Conservation (phyloP, 1,140 invertebrate species). For the Brachionus angularis region DNA sequence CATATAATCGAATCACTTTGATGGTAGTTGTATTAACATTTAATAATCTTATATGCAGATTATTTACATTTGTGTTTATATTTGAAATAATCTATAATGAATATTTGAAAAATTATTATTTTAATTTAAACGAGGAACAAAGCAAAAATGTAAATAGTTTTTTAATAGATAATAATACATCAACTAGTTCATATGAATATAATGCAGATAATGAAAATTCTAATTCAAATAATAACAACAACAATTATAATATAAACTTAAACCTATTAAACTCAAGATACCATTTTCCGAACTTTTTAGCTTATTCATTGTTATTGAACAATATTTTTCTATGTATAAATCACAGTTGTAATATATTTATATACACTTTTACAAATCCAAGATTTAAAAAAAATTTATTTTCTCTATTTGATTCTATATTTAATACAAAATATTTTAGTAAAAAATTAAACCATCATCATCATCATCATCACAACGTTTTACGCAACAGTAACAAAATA, state of each 20-base stretch:
- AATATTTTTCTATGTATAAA: constrained; percentile 39
- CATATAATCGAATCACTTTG: constrained; percentile 30
- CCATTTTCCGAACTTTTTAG: constrained; percentile 41
- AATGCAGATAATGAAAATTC: too few species aligned
- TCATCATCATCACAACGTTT: too few species aligned
- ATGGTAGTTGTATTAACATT: constrained; percentile 35
- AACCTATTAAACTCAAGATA: neutral
- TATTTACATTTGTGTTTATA: constrained; percentile 43
- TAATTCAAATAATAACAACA: neutral
- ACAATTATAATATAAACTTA: neutral
- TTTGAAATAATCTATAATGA: constrained; percentile 41
- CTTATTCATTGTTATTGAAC: constrained; percentile 31
- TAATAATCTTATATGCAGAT: constrained; percentile 35
- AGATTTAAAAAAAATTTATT: constrained; percentile 17
- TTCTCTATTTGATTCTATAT: neutral
- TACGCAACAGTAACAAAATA: too few species aligned
- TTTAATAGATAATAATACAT: neutral
- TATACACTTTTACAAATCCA: constrained; percentile 38
- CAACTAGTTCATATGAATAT: too few species aligned
- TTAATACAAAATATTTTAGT: too few species aligned
- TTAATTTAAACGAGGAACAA: neutral
- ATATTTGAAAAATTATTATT: constrained; percentile 1
- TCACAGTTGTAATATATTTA: constrained; percentile 39
- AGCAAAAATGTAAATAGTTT: neutral
- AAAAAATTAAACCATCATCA: too few species aligned